Base-by-base conservation (phyloP, 2,888 invertebrate genomes). In the Cryptus armator region DNA sequence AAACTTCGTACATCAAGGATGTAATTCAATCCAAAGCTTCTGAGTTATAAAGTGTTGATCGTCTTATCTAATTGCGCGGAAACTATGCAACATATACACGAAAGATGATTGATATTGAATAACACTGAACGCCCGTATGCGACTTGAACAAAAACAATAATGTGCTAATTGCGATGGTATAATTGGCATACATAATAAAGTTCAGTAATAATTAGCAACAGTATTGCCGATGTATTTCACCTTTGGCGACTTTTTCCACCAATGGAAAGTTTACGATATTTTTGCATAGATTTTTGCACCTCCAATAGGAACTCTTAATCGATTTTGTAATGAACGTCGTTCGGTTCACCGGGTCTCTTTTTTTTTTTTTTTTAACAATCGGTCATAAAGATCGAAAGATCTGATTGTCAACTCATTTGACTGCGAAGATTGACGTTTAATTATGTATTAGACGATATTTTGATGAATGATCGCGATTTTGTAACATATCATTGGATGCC, bases 101-200 rank as follows among this genome's bases (percentile, higher is more conserved):
- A 74, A 56, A 68, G 53, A 74, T 75, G 53, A 74, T 75, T 37
- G 81, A 68, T 67, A 75, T 74, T 81, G 64, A 81, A 81, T 74
- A 81, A 67, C 81, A 9, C 46, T 5, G 24, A 24, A 1, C 1
- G 3, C 24, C 10, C 3, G 19, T 1, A 56, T 12, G 56, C 56
- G 56, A 56, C 9, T 10, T 4, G 19, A 12, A 12, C 10, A 53
- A 19, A 4, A 56, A 56, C 37, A 37, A 9, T 37, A 37, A 37
- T 9, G 37, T 37, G 37, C 37, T 37, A 37, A 37, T 37, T 37
- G 37, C 37, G 37, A 5, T 9, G 37, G 37, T 37, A 37, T 37
- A 37, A 37, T 7, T 37, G 37, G 37, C 37, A 37, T 37, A 37
- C 37, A 37, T 37, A 37, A 37, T 37, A 37, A 37, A 7, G 37